Percentiles rank a stretch among this genome's conserved stretches.
Conservation (phyloP, 2,888 invertebrate genomes). For the Melanargia galathea region DNA sequence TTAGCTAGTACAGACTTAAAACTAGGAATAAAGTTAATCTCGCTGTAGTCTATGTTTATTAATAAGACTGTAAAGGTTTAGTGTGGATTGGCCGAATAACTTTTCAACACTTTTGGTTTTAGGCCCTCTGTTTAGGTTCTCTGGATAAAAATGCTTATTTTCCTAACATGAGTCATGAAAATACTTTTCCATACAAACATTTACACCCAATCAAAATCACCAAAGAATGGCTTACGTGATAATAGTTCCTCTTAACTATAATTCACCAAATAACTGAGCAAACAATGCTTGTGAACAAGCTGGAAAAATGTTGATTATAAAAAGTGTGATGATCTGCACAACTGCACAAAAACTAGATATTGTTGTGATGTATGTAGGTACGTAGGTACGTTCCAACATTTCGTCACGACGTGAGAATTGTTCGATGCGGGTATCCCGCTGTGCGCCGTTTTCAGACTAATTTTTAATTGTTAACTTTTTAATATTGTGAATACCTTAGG, state of each 20-base stretch:
- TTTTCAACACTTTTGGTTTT: no score
- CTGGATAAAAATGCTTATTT: no score
- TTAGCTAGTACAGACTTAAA: no score
- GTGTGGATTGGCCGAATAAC: no score
- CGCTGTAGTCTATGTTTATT: no score
- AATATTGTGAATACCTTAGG: no score
- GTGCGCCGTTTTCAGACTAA: constrained; percentile 28
- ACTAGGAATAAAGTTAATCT: no score
- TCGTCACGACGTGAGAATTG: constrained; percentile 14
- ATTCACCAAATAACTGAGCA: background rate
- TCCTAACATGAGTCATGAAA: no score
- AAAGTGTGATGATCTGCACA: constrained; percentile 1
- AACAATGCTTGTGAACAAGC: constrained; percentile 2
- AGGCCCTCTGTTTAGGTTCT: no score
- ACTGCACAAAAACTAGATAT: constrained; percentile 17
- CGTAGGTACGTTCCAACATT: constrained; percentile 20
- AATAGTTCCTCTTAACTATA: background rate
- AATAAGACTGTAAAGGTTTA: no score
- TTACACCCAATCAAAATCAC: no score
- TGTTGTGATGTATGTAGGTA: constrained; percentile 21
- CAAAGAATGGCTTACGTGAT: background rate
- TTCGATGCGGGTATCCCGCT: constrained; percentile 28
- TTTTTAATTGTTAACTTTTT: constrained; percentile 34
- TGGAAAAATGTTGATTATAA: constrained; percentile 7
- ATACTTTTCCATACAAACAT: no score